phyloP scores from a whole-genome alignment of 92 coral and sea anemone species.

The Parazoanthus atlanticus region DNA sequence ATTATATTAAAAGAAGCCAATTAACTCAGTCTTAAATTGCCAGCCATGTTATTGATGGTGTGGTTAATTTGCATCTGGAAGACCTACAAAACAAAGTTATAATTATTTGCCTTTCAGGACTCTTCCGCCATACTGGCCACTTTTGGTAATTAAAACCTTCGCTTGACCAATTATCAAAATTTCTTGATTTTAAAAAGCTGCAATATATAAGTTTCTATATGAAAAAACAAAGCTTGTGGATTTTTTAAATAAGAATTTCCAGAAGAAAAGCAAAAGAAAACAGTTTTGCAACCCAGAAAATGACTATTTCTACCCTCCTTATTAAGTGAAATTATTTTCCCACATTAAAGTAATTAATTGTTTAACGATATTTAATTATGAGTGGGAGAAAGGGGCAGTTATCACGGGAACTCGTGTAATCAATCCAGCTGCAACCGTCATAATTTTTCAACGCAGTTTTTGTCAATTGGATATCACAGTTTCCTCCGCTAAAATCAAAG shows the following conservation, averaged over 20 bases:
- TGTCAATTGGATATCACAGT: conserved; percentile 8
- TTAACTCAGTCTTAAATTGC: not conserved
- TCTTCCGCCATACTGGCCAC: conserved; percentile 5
- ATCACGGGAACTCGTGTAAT: conserved; percentile 16
- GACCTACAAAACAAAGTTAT: conserved; percentile 8
- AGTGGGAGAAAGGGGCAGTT: conserved; percentile 2
- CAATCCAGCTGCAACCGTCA: conserved; percentile 18
- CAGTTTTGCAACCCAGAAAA: not conserved
- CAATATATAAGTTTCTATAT: not conserved
- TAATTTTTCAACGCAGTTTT: not conserved
- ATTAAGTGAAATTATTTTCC: not conserved
- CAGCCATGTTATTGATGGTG: not conserved
- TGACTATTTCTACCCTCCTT: not conserved
- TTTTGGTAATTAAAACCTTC: conserved; percentile 8
- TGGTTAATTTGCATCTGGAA: conserved; percentile 29
- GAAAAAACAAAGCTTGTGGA: not conserved
- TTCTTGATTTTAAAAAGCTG: not conserved
- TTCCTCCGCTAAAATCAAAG: conserved; percentile 17
- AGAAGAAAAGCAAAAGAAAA: not conserved
- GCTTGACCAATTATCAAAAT: not conserved
- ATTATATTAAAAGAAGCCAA: conserved; percentile 13
- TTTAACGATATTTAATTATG: conserved; percentile 8
- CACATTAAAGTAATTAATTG: conserved; percentile 13
- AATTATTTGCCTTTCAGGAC: not conserved
- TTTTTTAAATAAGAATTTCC: not conserved